Percentiles rank a stretch among this genome's conserved stretches.
Evolutionary conservation across 2,797 vertebrate species (phyloP).

Genomic region (Enteromius treurensis): DNA sequence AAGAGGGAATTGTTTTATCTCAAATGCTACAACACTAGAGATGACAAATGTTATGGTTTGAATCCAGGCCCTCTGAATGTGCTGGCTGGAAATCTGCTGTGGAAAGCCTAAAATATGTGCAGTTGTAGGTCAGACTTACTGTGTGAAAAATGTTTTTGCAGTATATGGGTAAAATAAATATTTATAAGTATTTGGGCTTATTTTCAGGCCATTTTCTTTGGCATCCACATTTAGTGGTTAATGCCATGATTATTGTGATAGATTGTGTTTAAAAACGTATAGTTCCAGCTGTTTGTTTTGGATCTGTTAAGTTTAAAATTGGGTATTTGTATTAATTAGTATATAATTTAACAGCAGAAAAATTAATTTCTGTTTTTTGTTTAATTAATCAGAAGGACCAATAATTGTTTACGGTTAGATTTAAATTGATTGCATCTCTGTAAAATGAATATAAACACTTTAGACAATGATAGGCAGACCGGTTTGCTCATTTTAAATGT

Average conservation of each 20-base stretch:
- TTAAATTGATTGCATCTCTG: background rate
- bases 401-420: background rate
- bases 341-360: background rate
- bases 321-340: background rate
- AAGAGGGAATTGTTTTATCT: conserved; percentile 23
- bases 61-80: conserved; percentile 1
- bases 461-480: background rate
- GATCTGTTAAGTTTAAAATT: background rate
- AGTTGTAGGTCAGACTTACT: background rate
- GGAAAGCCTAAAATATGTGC: background rate
- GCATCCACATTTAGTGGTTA: background rate
- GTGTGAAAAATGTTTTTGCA: background rate
- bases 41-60: background rate
- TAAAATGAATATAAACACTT: background rate
- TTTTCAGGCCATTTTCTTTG: background rate
- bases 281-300: background rate
- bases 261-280: background rate
- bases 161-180: too few species aligned
- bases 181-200: background rate
- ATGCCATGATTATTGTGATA: background rate
- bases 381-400: background rate
- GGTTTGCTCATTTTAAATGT: background rate
- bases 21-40: conserved; percentile 1
- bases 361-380: background rate
- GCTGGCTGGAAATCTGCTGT: background rate